These are phyloP conservation scores for Maniola hyperantus DNA, from an alignment of 2,888 invertebrate species.

Conservation along the genomic window DNA sequence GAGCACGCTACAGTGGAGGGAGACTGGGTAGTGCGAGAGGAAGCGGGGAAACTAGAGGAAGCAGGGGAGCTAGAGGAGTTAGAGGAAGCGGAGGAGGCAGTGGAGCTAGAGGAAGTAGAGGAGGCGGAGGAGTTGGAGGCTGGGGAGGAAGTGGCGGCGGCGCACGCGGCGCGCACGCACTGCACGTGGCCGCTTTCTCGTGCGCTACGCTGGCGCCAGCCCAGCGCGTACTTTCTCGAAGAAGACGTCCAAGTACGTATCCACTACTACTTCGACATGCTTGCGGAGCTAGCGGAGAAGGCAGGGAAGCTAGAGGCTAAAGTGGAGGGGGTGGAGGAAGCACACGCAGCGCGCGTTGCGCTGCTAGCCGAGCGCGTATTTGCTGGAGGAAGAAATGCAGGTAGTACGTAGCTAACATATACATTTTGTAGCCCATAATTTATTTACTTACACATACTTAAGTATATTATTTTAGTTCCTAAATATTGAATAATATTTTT, in stretches of 20 bases:
- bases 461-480: too few relatives aligned
- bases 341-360: too few relatives aligned
- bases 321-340: too few relatives aligned
- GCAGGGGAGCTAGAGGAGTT: conserved; percentile 27
- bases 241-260: conserved; percentile 54
- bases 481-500: too few relatives aligned
- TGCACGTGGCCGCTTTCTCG: conserved; percentile 72
- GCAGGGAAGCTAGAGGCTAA: too few relatives aligned
- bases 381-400: too few relatives aligned
- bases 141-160: conserved; percentile 39
- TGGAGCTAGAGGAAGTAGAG: conserved; percentile 38
- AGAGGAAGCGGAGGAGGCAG: conserved; percentile 17
- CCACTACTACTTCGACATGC: too few relatives aligned
- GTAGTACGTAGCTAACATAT: too few relatives aligned
- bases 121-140: conserved; percentile 37
- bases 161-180: conserved; percentile 71
- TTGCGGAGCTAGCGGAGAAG: too few relatives aligned
- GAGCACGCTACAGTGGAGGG: neutral
- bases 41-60: conserved; percentile 26
- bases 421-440: too few relatives aligned
- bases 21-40: neutral
- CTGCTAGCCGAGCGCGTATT: too few relatives aligned
- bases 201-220: conserved; percentile 34
- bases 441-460: too few relatives aligned
- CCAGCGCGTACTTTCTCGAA: conserved; percentile 49